Percentiles rank a stretch among this genome's conserved stretches.
Evolutionary conservation across 2,888 invertebrate genomes (phyloP).

Genomic region (Volucella zonaria): DNA sequence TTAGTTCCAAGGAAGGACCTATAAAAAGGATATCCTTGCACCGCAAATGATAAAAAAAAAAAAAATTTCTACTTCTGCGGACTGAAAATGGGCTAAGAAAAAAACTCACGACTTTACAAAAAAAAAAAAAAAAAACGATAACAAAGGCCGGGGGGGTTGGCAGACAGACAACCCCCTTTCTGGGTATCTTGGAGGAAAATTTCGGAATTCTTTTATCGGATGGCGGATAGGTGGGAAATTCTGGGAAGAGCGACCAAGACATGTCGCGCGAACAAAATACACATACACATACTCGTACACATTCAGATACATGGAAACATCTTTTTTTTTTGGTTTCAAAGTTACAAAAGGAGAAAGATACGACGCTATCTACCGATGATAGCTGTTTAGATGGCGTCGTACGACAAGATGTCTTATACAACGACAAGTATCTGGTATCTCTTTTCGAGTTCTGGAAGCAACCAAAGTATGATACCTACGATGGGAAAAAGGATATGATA

Average conservation of each 20-base stretch:
- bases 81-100: slow-evolving; percentile 20
- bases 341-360: background rate
- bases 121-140: background rate
- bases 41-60: slow-evolving; percentile 31
- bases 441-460: background rate
- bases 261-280: slow-evolving; percentile 18
- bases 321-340: slow-evolving; percentile 13
- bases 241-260: background rate
- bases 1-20: slow-evolving; percentile 36
- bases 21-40: slow-evolving; percentile 61
- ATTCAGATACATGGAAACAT: slow-evolving; percentile 33
- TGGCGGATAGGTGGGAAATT: background rate
- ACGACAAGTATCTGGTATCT: background rate
- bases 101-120: slow-evolving; percentile 53
- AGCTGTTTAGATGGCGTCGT: slow-evolving; percentile 22
- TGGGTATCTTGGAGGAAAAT: slow-evolving; percentile 12
- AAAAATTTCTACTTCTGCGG: slow-evolving; percentile 28
- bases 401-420: slow-evolving; percentile 26
- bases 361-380: slow-evolving; percentile 34
- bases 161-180: slow-evolving; percentile 25
- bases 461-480: background rate
- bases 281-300: slow-evolving; percentile 16
- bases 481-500: slow-evolving; percentile 29
- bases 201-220: slow-evolving; percentile 33
- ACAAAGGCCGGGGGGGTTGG: background rate